These are phyloP conservation scores for Clitarchus hookeri DNA, from an alignment of 2,888 invertebrate species.

Conservation along the genomic window DNA sequence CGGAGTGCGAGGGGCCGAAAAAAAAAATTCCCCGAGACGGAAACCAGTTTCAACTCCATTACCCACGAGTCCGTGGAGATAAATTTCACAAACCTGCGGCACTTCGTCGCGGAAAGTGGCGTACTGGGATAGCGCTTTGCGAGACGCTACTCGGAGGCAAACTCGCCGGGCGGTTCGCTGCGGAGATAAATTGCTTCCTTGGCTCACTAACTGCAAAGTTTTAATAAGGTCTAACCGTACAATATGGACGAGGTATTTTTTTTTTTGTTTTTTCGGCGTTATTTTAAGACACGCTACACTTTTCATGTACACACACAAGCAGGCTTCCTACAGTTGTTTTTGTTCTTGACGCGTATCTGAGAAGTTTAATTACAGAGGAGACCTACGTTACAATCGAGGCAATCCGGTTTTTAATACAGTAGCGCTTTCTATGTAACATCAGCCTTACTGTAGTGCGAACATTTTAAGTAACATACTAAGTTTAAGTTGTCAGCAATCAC, in stretches of 20 bases:
- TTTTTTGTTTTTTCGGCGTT: background rate
- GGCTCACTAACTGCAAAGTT: background rate
- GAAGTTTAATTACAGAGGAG: too few relatives aligned
- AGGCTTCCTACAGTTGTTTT: too few relatives aligned
- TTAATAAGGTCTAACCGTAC: background rate
- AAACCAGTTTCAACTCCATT: constrained; percentile 33
- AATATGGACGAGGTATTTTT: background rate
- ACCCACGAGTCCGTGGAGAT: constrained; percentile 29
- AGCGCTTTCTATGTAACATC: too few relatives aligned
- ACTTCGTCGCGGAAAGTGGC: background rate
- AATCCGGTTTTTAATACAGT: too few relatives aligned
- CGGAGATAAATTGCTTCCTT: background rate
- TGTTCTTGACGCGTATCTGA: too few relatives aligned
- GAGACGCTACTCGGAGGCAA: background rate
- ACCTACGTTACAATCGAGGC: too few relatives aligned
- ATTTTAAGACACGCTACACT: background rate
- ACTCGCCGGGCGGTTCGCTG: background rate
- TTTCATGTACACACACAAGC: too few relatives aligned
- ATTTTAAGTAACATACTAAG: too few relatives aligned
- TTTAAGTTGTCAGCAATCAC: too few relatives aligned
- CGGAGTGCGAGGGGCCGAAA: background rate
- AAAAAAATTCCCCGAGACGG: background rate
- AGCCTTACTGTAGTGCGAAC: too few relatives aligned
- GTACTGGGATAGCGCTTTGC: background rate
- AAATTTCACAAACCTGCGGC: constrained; percentile 12